These are phyloP conservation scores for Tauraco hartlaubi DNA, from an alignment of 2,797 vertebrate genomes.

Conservation along the genomic window DNA sequence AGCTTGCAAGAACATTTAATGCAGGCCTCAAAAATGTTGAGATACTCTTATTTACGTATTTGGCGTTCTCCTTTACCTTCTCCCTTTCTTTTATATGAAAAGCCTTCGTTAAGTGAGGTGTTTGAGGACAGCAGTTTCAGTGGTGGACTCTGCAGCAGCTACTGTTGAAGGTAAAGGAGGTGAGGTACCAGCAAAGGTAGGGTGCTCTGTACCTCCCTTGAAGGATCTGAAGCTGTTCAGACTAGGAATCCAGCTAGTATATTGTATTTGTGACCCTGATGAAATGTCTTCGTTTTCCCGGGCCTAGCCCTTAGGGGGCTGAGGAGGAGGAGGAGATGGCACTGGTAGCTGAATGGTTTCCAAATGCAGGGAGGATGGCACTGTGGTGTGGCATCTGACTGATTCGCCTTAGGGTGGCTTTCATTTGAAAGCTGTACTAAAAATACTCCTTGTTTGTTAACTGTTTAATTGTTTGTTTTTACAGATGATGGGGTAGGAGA, in stretches of 20 bases:
- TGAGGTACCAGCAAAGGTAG: background rate
- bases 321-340: background rate
- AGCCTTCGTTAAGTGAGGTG: background rate
- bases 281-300: background rate
- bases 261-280: background rate
- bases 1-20: background rate
- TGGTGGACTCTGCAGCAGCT: background rate
- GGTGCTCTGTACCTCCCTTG: background rate
- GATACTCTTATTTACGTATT: accelerated
- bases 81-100: background rate
- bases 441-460: background rate
- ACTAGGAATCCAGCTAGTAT: background rate
- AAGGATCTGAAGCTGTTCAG: background rate
- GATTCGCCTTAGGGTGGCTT: background rate
- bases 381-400: background rate
- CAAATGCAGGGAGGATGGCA: background rate
- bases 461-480: background rate
- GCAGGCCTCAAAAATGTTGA: background rate
- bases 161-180: background rate
- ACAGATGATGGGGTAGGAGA: background rate
- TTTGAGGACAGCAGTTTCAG: background rate
- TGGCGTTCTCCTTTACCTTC: background rate
- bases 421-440: background rate
- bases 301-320: background rate
- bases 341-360: background rate